A percentile compares a stretch with the other conserved stretches of the same genome.
These are phyloP conservation scores for Cochlearius cochlearius DNA, from an alignment of 2,113 vertebrate species.

Conservation along the genomic window DNA sequence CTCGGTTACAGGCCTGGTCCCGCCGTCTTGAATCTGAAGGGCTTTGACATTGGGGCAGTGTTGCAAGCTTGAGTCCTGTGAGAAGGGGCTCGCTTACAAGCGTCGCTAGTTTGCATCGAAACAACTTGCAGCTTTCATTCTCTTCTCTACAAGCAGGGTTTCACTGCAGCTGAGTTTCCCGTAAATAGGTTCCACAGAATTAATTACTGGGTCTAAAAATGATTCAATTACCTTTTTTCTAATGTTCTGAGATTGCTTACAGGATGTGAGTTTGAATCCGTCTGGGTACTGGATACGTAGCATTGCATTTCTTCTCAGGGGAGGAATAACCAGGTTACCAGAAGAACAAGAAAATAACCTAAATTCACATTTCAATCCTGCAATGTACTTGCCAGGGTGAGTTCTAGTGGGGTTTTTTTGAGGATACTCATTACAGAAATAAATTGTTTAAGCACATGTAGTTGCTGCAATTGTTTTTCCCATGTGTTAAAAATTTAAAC, in stretches of 20 bases:
- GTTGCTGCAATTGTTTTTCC: neutral
- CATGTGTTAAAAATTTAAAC: neutral
- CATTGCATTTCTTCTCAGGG: neutral
- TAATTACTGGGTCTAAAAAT: neutral
- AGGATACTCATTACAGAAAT: neutral
- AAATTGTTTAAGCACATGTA: neutral
- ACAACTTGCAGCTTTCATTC: neutral
- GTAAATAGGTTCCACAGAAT: neutral
- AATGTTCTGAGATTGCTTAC: neutral
- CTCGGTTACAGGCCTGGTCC: neutral
- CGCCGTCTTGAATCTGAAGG: neutral
- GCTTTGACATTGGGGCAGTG: neutral
- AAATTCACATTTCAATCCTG: neutral
- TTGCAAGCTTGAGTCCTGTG: neutral
- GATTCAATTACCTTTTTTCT: neutral
- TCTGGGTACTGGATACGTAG: neutral
- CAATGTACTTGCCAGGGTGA: neutral
- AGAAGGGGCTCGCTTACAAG: neutral
- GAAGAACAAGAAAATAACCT: neutral
- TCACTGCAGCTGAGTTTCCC: neutral
- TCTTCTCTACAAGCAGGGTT: neutral
- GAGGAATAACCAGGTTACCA: neutral
- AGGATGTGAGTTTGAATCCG: neutral
- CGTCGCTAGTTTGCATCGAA: neutral
- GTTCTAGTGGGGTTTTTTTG: neutral